Percentiles rank a stretch among this genome's conserved stretches.
These are phyloP conservation scores for Odocoileus virginianus DNA, from an alignment of 2,113 vertebrate species.

Conservation along the genomic window DNA sequence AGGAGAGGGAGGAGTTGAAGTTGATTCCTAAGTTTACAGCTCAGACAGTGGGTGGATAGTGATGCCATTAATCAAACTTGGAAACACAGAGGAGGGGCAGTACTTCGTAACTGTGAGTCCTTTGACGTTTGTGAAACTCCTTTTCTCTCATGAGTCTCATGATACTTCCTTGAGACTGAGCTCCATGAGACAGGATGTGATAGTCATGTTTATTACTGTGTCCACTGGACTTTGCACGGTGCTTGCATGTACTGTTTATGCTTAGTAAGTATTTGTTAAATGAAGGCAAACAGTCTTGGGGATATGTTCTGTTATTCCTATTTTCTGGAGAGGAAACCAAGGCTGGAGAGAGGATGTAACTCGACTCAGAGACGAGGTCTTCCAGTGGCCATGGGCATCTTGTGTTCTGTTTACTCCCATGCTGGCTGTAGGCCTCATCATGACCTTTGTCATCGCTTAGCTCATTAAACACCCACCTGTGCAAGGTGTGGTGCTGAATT, in stretches of 20 bases:
- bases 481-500: constrained; percentile 19
- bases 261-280: not conserved
- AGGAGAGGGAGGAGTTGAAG: not conserved
- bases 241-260: not conserved
- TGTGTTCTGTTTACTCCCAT: not conserved
- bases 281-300: not conserved
- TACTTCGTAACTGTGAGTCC: not conserved
- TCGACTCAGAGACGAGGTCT: not conserved
- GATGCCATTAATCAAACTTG: not conserved
- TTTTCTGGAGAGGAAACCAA: not conserved
- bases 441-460: not conserved
- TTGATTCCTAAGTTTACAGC: not conserved
- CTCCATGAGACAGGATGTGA: not conserved
- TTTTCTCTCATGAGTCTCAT: not conserved
- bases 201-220: not conserved
- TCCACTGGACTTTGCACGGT: not conserved
- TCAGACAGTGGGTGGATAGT: not conserved
- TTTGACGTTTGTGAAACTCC: constrained; percentile 17
- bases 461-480: not conserved
- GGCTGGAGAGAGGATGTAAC: not conserved
- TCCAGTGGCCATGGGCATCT: not conserved
- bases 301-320: not conserved
- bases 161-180: not conserved
- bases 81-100: not conserved
- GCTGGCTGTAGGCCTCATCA: not conserved